Conservation (phyloP, 2,113 vertebrate genomes). For the Eulemur macaco region DNA sequence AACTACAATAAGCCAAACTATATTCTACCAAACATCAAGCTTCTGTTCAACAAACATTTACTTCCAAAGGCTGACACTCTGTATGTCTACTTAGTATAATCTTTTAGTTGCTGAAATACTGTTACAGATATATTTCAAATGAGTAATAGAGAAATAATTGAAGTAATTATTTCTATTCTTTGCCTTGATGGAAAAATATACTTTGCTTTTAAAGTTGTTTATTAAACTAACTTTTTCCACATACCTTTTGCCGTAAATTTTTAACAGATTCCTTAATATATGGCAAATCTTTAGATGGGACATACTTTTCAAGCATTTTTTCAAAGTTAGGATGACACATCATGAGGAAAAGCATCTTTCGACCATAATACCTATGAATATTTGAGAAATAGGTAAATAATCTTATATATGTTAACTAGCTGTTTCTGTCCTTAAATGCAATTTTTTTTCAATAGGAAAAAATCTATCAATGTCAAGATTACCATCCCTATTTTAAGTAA, state of each 20-base stretch:
- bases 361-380: slow-evolving; percentile 90
- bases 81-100: not conserved
- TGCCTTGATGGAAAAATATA: not conserved
- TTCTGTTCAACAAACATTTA: slow-evolving; percentile 28
- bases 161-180: slow-evolving; percentile 34
- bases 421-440: slow-evolving; percentile 1
- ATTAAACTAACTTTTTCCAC: slow-evolving; percentile 51
- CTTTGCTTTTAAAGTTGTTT: slow-evolving; percentile 19
- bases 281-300: slow-evolving; percentile 91
- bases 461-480: not conserved
- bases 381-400: slow-evolving; percentile 48
- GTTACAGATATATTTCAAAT: not conserved
- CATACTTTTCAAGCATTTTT: slow-evolving; percentile 91
- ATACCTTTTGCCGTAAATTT: slow-evolving; percentile 92
- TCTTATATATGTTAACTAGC: not conserved
- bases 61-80: not conserved
- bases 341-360: slow-evolving; percentile 93
- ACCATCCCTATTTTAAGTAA: not conserved
- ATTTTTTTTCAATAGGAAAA: not conserved
- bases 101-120: not conserved
- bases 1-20: not conserved
- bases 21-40: not conserved
- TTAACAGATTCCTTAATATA: slow-evolving; percentile 90
- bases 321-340: slow-evolving; percentile 93
- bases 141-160: not conserved